Evolutionary conservation across 2,888 invertebrate species (phyloP).

Genomic region (Dorcus parallelipipedus): DNA sequence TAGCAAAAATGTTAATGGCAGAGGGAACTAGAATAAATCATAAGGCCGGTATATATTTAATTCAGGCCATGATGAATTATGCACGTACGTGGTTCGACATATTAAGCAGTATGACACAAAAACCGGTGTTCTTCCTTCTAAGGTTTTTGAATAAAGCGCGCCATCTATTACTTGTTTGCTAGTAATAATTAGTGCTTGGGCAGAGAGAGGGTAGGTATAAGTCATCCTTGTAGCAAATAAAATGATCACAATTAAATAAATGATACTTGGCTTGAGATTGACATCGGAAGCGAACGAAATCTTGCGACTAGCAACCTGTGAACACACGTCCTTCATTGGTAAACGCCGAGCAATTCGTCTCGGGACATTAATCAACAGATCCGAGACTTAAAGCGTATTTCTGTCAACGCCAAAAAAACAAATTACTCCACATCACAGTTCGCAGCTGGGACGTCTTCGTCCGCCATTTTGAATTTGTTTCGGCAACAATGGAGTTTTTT

Average conservation of each 20-base stretch:
- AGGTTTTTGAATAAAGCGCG: neutral
- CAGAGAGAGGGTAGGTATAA: neutral
- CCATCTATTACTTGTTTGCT: neutral
- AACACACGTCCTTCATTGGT: constrained; percentile 38
- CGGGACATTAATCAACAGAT: constrained; percentile 44
- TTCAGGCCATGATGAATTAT: constrained; percentile 1
- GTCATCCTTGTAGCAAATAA: constrained; percentile 6
- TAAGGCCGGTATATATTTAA: constrained; percentile 2
- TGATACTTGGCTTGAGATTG: constrained; percentile 12
- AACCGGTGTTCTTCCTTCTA: neutral
- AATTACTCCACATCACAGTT: constrained; percentile 44
- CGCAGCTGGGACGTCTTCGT: constrained; percentile 38
- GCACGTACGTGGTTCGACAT: constrained; percentile 1
- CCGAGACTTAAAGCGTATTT: constrained; percentile 42
- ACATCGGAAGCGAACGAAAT: constrained; percentile 25
- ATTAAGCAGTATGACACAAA: constrained; percentile 1
- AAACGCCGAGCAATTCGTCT: constrained; percentile 40
- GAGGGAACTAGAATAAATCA: neutral
- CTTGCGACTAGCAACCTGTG: constrained; percentile 21
- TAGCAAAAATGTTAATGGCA: too few relatives aligned
- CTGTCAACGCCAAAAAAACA: constrained; percentile 43
- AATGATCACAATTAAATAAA: constrained; percentile 13
- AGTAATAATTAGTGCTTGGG: neutral
- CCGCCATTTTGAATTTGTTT: constrained; percentile 47
- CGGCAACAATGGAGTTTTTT: constrained; percentile 45